Evolutionary conservation across 2,113 vertebrate genomes (phyloP), one percentile per base, ranked within the genome.

Genomic region (Toxotes jaculatrix): DNA sequence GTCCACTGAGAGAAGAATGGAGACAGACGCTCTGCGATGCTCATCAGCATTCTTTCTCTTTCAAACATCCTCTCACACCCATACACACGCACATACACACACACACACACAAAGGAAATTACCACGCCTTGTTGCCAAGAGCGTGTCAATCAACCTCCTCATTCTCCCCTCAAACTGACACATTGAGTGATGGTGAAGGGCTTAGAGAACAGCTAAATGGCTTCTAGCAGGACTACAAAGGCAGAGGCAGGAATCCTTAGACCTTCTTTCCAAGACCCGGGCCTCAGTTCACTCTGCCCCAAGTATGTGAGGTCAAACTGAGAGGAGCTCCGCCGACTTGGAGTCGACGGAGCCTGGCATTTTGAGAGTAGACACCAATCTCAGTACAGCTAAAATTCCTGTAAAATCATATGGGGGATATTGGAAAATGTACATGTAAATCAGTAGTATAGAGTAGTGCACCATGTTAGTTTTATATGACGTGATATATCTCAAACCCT

Each of bases 191-290:
- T 91, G 88, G 89, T 70, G 84, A 87, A 89, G 84, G 85, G 89
- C 83, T 87, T 66, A 62, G 86, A 87, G 84, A 87, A 77, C 83
- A 82, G 80, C 89, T 89, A 91, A 92, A 91, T 89, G 92, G 86
- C 82, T 91, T 78, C 87, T 89, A 83, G 91, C 83, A 74, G 59
- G 78, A 93, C 91, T 94, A 93, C 92, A 93, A 93, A 93, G 92
- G 79, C 78, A 90, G 67, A 80, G 59, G 73, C 79, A 90, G 83
- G 85, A 92, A 90, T 94, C 86, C 73, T 82, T 69, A 71, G 74
- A 83, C 59, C 74, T 79, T 80, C 77, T 83, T 89, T 91, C 90
- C 88, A 92, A 90, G 80, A 87, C 61, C 73, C 53, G 19, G 79
- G 82, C 82, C 84, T 89, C 81, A 63, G 71, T 83, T 91, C 49